A percentile compares a stretch with the other conserved stretches of the same genome.
These are phyloP conservation scores for Diarsia mendica DNA, from an alignment of 2,888 invertebrate genomes.

Conservation along the genomic window DNA sequence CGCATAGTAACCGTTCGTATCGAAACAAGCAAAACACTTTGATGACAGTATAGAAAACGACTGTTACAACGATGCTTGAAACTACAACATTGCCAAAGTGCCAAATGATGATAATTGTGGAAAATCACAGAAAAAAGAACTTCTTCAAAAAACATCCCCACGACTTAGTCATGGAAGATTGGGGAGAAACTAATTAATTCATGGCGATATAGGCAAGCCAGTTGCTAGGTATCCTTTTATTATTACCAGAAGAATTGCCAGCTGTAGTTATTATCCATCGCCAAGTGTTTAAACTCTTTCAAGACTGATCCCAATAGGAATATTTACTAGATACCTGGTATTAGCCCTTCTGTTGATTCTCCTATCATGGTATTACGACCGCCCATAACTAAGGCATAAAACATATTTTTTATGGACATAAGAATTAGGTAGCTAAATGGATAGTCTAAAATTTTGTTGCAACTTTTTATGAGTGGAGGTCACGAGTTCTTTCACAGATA, in stretches of 20 bases:
- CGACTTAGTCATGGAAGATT: background rate
- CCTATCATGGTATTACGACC: constrained; percentile 28
- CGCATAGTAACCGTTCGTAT: background rate
- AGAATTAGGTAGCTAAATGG: constrained; percentile 63
- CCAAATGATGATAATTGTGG: background rate
- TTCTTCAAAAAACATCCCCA: background rate
- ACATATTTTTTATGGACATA: constrained; percentile 64
- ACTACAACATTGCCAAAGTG: background rate
- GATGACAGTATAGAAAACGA: background rate
- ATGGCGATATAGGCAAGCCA: too few relatives aligned
- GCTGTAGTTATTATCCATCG: background rate
- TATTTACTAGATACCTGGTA: background rate
- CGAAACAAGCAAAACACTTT: background rate
- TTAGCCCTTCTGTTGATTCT: constrained; percentile 24
- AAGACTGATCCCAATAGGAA: background rate
- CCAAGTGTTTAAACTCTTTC: background rate
- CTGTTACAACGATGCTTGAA: background rate
- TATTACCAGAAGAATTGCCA: background rate
- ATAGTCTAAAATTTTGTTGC: constrained; percentile 58
- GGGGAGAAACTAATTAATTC: background rate
- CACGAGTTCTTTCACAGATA: constrained; percentile 49
- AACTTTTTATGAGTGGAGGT: constrained; percentile 53
- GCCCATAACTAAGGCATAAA: constrained; percentile 55
- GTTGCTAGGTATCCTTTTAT: too few relatives aligned
- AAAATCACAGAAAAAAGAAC: background rate